Evolutionary conservation across 2,888 invertebrate genomes (phyloP).

Genomic region (Mactromeris polynyma): DNA sequence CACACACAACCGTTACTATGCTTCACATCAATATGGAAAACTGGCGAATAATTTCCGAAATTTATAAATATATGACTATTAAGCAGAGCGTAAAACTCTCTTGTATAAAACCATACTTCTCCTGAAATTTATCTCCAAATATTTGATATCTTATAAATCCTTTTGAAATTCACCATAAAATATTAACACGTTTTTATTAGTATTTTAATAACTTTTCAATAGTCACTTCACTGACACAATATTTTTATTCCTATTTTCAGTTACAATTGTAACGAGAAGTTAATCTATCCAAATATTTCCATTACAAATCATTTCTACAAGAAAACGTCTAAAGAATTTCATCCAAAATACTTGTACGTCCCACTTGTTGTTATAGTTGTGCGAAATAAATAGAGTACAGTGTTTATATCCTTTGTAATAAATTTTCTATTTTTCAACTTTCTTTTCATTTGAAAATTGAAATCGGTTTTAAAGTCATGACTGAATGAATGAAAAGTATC

Average conservation of each 20-base stretch:
- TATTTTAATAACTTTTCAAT: slow-evolving; percentile 26
- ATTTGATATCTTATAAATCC: background rate
- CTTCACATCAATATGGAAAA: background rate
- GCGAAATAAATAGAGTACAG: slow-evolving; percentile 32
- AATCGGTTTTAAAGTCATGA: slow-evolving; percentile 15
- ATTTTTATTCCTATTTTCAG: background rate
- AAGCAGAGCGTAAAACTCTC: background rate
- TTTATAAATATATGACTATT: background rate
- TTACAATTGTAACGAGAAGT: background rate
- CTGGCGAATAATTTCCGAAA: background rate
- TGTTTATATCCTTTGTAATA: background rate
- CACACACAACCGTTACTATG: background rate
- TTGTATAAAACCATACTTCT: background rate
- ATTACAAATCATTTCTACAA: background rate
- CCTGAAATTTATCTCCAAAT: background rate
- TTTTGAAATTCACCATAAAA: slow-evolving; percentile 10
- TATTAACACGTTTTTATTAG: slow-evolving; percentile 19
- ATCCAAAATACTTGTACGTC: slow-evolving; percentile 14
- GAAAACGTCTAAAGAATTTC: background rate
- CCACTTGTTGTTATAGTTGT: slow-evolving; percentile 13
- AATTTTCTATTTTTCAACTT: background rate
- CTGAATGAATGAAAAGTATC: slow-evolving; percentile 20
- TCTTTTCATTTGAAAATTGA: background rate
- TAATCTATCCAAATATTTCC: slow-evolving; percentile 38
- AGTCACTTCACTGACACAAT: slow-evolving; percentile 3